Evolutionary conservation across 2,797 vertebrate genomes (phyloP), one percentile per base, ranked within the genome.

Genomic region (Phalanger gymnotis): DNA sequence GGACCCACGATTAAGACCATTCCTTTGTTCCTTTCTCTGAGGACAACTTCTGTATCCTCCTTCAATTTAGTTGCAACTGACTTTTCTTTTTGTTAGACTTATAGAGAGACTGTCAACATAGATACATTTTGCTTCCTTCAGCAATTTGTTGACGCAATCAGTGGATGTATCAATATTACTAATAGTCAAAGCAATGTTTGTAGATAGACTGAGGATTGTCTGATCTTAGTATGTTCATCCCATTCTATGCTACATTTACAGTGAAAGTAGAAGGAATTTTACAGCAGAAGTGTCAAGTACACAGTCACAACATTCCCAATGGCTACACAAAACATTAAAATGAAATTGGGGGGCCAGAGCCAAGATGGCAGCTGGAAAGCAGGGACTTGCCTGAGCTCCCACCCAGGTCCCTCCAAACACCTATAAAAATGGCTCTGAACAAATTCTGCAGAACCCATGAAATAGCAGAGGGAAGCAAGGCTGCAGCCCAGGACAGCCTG

Each of bases 1-100:
- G 9, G 2, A 47, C 9, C 6, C 12, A 47, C 0, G 0, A 16
- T 14, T 19, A n/a, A 66, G 13, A 9, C 5, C 5, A n/a, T 66
- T 66, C 4, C 5, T 66, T 66, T 66, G 13, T 66, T 16, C 61
- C 31, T 19, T 5, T 66, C 7, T 66, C 16, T 31, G 1, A 14
- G 34, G 7, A 27, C 22, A 81, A 47, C 9, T 81, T 81, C 22
- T 81, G 2, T 47, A 47, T 0, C 7, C 22, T 47, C 19, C 40
- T 47, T 47, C 22, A 81, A 3, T 81, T 81, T 47, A 47, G 22
- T 47, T 11, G 19, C 40, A 47, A 81, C 22, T 81, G 40, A 11
- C 22, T 47, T 81, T 3, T 81, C 73, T 81, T 81, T n/a, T 81
- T 81, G 66, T 19, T 81, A 0, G 7, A 40, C 47, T 40, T 81